A percentile compares a stretch with the other conserved stretches of the same genome.
Evolutionary conservation across 2,888 invertebrate species (phyloP).

Genomic region (Agrotis segetum): DNA sequence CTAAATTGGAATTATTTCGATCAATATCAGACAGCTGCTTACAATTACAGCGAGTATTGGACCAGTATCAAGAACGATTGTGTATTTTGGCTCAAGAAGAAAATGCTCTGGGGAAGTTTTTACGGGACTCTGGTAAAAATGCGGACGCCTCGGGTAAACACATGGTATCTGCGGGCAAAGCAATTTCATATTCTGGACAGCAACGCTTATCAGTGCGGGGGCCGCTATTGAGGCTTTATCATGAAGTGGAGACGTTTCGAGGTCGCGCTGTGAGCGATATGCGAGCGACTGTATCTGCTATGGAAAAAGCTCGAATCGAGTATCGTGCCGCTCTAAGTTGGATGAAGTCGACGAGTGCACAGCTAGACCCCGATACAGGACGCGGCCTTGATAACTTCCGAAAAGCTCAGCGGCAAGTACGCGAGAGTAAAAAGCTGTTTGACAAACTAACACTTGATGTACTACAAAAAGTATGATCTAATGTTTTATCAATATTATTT

Average conservation of each 20-base stretch:
- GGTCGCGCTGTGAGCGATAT: constrained; percentile 98
- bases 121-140: constrained; percentile 97
- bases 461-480: constrained; percentile 94
- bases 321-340: constrained; percentile 98
- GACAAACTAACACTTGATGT: constrained; percentile 98
- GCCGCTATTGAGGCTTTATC: constrained; percentile 96
- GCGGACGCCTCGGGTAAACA: constrained; percentile 95
- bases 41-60: constrained; percentile 96
- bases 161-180: constrained; percentile 93
- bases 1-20: constrained; percentile 98
- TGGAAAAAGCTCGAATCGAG: constrained; percentile 98
- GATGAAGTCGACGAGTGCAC: constrained; percentile 99
- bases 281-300: constrained; percentile 96
- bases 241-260: constrained; percentile 99
- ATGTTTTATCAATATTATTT: background rate
- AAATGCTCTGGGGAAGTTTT: constrained; percentile 97
- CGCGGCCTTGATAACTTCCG: constrained; percentile 98
- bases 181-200: constrained; percentile 97
- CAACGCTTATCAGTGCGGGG: constrained; percentile 97
- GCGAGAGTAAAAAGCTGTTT: constrained; percentile 96
- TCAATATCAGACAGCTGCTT: constrained; percentile 97
- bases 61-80: constrained; percentile 98
- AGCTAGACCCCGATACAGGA: constrained; percentile 99
- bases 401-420: constrained; percentile 96
- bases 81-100: constrained; percentile 98